These are phyloP conservation scores for Rissa tridactyla DNA, from an alignment of 2,113 vertebrate genomes.

Conservation along the genomic window DNA sequence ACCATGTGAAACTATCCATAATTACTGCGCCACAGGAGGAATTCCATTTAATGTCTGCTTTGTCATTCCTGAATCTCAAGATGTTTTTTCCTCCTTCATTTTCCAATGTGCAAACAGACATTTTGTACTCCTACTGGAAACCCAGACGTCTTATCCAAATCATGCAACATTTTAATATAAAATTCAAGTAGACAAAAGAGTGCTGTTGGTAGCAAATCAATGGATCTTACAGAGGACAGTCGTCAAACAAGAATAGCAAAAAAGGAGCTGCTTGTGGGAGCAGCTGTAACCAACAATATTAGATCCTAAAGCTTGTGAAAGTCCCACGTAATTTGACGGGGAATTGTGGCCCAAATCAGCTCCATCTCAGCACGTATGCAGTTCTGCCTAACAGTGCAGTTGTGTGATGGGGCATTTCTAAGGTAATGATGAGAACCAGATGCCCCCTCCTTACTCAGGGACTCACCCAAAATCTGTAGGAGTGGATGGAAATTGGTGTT, in stretches of 20 bases:
- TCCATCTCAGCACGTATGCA: neutral
- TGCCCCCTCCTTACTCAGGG: neutral
- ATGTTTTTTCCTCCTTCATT: neutral
- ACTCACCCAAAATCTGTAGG: neutral
- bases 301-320: neutral
- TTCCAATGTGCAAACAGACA: neutral
- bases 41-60: conserved; percentile 1
- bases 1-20: neutral
- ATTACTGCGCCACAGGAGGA: neutral
- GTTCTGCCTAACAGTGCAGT: neutral
- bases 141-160: neutral
- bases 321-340: neutral
- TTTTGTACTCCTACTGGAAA: neutral
- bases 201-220: neutral
- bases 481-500: neutral
- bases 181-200: neutral
- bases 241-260: neutral
- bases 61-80: neutral
- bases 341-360: neutral
- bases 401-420: neutral
- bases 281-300: neutral
- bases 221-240: neutral
- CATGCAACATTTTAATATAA: neutral
- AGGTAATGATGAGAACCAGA: neutral
- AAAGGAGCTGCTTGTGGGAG: neutral